Evolutionary conservation across 2,797 vertebrate genomes (phyloP).

Genomic region (Lophius americanus): DNA sequence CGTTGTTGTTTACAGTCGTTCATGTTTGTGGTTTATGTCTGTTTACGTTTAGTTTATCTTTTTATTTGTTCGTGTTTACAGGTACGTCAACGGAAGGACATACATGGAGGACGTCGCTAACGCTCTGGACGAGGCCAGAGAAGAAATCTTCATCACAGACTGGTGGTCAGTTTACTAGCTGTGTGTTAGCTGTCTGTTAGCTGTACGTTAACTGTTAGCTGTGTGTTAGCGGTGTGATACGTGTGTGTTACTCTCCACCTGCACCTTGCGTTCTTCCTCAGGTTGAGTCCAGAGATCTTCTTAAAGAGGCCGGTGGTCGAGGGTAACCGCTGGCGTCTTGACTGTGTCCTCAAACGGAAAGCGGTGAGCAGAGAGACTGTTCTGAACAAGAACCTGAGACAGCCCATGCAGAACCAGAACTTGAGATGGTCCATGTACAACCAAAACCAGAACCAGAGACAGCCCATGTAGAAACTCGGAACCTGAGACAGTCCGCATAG

Average conservation of each 20-base stretch:
- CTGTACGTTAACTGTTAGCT: not conserved
- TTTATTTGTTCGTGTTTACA: constrained; percentile 62
- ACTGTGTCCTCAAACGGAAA: constrained; percentile 91
- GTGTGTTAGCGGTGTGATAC: constrained; percentile 5
- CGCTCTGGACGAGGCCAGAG: constrained; percentile 92
- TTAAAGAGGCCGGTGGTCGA: constrained; percentile 95
- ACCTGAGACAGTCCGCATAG: too few relatives aligned
- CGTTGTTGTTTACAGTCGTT: not conserved
- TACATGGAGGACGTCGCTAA: constrained; percentile 95
- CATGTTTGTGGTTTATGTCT: constrained; percentile 10
- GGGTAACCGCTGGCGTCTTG: constrained; percentile 95
- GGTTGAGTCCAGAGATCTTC: constrained; percentile 98
- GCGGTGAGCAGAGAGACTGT: constrained; percentile 83
- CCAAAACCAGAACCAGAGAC: too few relatives aligned
- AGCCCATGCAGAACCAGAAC: too few relatives aligned
- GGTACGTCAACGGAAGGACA: constrained; percentile 94
- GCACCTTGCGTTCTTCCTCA: constrained; percentile 24
- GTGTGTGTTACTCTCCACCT: not conserved
- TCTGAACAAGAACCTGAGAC: too few relatives aligned
- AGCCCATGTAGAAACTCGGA: too few relatives aligned
- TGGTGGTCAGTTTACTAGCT: constrained; percentile 88
- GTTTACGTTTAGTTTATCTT: constrained; percentile 13
- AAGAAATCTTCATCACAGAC: constrained; percentile 98
- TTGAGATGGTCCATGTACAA: too few relatives aligned
- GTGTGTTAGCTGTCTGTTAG: constrained; percentile 5